Evolutionary conservation across 2,888 invertebrate genomes (phyloP).

Genomic region (Scaptomyza cyrtandrae): DNA sequence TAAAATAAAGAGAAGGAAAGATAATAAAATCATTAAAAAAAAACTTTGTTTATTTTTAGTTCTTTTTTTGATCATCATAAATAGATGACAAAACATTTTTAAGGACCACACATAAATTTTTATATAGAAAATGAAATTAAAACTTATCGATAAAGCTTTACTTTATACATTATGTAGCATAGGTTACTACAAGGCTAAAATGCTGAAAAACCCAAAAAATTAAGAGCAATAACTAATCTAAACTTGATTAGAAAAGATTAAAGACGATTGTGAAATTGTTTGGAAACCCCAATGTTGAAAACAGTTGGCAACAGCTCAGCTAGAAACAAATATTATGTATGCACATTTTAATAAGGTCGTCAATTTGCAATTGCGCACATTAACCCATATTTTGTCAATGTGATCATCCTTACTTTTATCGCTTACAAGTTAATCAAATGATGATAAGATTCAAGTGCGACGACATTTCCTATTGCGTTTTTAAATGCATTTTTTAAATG

Average conservation of each 20-base stretch:
- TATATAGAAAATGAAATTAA: not conserved
- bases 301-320: conserved; percentile 33
- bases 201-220: conserved; percentile 9
- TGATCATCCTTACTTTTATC: conserved; percentile 1
- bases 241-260: conserved; percentile 49
- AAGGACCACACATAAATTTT: not conserved
- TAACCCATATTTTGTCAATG: not conserved
- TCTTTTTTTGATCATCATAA: too few relatives aligned
- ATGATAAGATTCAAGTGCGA: conserved; percentile 28
- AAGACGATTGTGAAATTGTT: conserved; percentile 23
- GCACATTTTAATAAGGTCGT: not conserved
- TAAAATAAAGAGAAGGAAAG: not conserved
- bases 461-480: conserved; percentile 1
- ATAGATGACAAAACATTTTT: too few relatives aligned
- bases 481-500: conserved; percentile 33
- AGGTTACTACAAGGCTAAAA: not conserved
- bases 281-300: conserved; percentile 4
- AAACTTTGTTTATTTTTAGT: not conserved
- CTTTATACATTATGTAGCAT: not conserved
- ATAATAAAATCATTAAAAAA: too few relatives aligned
- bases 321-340: not conserved
- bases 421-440: conserved; percentile 10
- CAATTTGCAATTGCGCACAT: not conserved
- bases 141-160: not conserved
- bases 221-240: conserved; percentile 7